Conservation (phyloP, 2,797 vertebrate genomes). For the Brachyalestes nurse region DNA sequence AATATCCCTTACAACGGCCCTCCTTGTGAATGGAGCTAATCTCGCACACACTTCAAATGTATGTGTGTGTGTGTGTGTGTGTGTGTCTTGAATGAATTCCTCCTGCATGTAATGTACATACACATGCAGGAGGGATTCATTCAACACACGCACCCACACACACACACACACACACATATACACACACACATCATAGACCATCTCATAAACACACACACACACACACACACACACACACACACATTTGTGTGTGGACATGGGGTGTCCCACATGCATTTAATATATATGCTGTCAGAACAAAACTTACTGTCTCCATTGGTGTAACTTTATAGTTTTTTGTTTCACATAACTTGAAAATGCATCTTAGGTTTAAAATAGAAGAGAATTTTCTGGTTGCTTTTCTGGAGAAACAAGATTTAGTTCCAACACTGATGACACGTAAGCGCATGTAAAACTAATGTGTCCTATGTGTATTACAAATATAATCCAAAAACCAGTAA, state of each 20-base stretch:
- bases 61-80: conserved; percentile 15
- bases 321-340: too few species aligned
- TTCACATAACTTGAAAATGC: too few species aligned
- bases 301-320: too few species aligned
- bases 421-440: too few species aligned
- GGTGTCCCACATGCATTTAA: background rate
- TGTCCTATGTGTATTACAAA: too few species aligned
- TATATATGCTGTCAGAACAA: too few species aligned
- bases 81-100: conserved; percentile 32
- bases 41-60: conserved; percentile 64
- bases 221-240: background rate
- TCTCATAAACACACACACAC: conserved; percentile 27
- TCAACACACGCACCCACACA: background rate
- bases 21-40: conserved; percentile 69
- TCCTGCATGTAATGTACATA: conserved; percentile 1
- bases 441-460: too few species aligned
- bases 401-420: too few species aligned
- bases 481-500: too few species aligned
- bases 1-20: conserved; percentile 58
- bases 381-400: too few species aligned
- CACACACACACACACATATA: conserved; percentile 18
- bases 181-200: conserved; percentile 33
- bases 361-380: too few species aligned
- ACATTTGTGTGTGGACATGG: background rate
- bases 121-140: too few species aligned